A percentile compares a stretch with the other conserved stretches of the same genome.
phyloP scores from a whole-genome alignment of 2,888 invertebrate species.

The Lutraria lutraria region DNA sequence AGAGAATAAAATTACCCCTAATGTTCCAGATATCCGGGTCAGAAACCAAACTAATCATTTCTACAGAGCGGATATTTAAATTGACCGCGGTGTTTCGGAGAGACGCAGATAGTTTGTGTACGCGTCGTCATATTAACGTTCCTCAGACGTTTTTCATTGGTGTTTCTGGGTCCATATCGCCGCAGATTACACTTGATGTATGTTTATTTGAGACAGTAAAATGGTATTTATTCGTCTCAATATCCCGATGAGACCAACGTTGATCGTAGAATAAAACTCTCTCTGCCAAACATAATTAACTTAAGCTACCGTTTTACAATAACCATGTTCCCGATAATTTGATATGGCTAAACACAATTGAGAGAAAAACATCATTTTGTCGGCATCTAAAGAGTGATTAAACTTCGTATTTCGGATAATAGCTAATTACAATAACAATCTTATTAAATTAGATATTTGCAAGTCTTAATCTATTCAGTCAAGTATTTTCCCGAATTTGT shows the following conservation, averaged over 20 bases:
- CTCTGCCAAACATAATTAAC: constrained; percentile 72
- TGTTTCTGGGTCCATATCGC: constrained; percentile 41
- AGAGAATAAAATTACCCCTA: background rate
- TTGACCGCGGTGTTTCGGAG: background rate
- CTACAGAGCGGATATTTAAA: background rate
- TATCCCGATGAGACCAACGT: constrained; percentile 54
- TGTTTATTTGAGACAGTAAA: constrained; percentile 69
- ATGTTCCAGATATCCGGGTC: background rate
- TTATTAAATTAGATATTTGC: constrained; percentile 70
- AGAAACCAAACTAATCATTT: too few relatives aligned
- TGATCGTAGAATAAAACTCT: constrained; percentile 65
- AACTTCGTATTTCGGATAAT: constrained; percentile 68
- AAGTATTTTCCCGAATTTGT: constrained; percentile 16
- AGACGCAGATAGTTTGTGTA: constrained; percentile 16
- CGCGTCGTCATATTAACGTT: constrained; percentile 25
- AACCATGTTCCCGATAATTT: constrained; percentile 78
- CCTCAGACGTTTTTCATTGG: constrained; percentile 33
- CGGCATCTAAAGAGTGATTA: constrained; percentile 69
- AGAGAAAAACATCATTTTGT: constrained; percentile 64
- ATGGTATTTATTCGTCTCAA: constrained; percentile 66
- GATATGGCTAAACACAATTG: constrained; percentile 73
- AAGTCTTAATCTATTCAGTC: constrained; percentile 43
- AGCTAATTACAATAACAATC: constrained; percentile 72
- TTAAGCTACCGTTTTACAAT: constrained; percentile 71
- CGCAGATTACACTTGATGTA: constrained; percentile 65